Percentiles rank a stretch among this genome's conserved stretches.
These are phyloP conservation scores for Ceraclea dissimilis DNA, from an alignment of 2,888 invertebrate species.

Conservation along the genomic window DNA sequence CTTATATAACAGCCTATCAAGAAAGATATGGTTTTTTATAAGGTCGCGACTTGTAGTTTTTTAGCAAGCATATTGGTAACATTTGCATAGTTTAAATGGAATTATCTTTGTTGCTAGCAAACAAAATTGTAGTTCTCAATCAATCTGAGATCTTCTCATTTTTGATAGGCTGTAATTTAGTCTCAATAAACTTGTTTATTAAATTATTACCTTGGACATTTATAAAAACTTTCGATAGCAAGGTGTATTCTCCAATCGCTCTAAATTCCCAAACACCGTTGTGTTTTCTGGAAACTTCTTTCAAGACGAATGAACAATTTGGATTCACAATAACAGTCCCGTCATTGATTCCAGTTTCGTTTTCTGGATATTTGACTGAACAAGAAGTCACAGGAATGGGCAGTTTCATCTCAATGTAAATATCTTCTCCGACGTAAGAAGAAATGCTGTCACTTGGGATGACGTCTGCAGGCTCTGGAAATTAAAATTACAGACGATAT, in stretches of 20 bases:
- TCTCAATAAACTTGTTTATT: too few species aligned
- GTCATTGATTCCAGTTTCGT: neutral
- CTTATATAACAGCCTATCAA: too few species aligned
- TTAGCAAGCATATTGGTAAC: too few species aligned
- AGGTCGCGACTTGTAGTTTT: too few species aligned
- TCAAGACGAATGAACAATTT: neutral
- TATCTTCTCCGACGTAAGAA: neutral
- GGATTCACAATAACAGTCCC: neutral
- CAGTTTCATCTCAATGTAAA: neutral
- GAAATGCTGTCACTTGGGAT: neutral
- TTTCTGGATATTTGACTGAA: neutral
- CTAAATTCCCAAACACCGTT: constrained; percentile 5
- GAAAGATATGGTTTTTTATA: too few species aligned
- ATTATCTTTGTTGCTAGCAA: neutral
- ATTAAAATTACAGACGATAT: neutral
- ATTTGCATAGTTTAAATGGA: neutral
- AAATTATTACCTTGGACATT: neutral
- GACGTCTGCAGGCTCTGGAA: neutral
- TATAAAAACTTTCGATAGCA: neutral
- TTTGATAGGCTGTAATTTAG: too few species aligned
- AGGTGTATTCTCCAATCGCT: neutral
- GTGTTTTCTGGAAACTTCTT: neutral
- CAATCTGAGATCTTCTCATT: neutral
- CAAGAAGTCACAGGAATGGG: neutral
- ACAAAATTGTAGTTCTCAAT: too few species aligned